Base-by-base conservation (phyloP, 2,888 invertebrate species). In the Tachina grossa region DNA sequence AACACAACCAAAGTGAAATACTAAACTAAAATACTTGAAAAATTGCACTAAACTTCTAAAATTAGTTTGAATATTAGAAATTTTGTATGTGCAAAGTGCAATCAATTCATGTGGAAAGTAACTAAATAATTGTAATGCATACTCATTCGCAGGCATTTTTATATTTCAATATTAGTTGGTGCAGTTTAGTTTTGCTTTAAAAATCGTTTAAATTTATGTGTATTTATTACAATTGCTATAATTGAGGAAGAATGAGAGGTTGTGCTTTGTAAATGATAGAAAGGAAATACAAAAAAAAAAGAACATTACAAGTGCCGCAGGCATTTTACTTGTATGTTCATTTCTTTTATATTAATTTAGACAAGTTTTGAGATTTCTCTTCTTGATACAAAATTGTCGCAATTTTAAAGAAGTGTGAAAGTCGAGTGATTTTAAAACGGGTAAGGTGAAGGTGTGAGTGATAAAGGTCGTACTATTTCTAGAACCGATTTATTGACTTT, bases 21-120 rank as follows among this genome's bases (percentile, higher is more conserved):
- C 31, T 59, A 16, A 57, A 53, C 19, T 31, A 76, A 47, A 59
- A 78, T 13, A 31, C 6, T 71, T 39, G 41, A 61, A 55, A 61
- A 57, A 57, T 65, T 71, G 53, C 72, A 22, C 19, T 78, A 57
- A 79, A 75, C 51, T 84, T 84, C 49, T 75, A 66, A 78, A 84
- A 77, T 84, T 84, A 74, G 83, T 83, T 63, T 65, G 57, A 59
- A 75, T 59, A 45, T 47, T 55, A 65, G 22, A 53, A 71, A 45
- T 47, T 77, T 75, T 71, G 19, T 45, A 71, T 53, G 13, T 71
- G 45, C 22, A 72, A 55, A 41, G 55, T 79, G 65, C 75, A 47
- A 79, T 75, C 72, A 78, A 78, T 78, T 72, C 74, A 79, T 84
- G 79, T 69, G 80, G 49, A 74, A 84, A 71, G 69, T 81, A 61